These are phyloP conservation scores for Chamaetylas fuelleborni DNA, from an alignment of 2,113 vertebrate genomes.

Conservation along the genomic window DNA sequence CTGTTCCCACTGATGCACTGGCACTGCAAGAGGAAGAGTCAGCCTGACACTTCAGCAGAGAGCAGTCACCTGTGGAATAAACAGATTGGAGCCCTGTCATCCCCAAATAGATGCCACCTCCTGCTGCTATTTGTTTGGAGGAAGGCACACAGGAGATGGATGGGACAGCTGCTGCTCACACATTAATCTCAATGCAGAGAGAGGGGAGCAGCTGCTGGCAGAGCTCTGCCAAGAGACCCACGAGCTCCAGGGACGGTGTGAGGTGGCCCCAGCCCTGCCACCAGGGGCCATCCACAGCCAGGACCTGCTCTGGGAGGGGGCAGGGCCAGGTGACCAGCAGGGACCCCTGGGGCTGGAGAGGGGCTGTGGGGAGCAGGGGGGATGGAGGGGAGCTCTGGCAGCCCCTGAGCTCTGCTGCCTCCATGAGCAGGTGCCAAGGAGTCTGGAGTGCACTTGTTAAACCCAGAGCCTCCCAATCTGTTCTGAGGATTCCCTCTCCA, in stretches of 20 bases:
- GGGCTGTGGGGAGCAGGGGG: too few relatives aligned
- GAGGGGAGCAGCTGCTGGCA: not conserved
- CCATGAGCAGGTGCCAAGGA: accelerated
- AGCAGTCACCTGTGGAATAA: not conserved
- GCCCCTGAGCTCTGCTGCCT: not conserved
- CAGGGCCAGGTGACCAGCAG: too few relatives aligned
- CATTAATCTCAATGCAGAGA: not conserved
- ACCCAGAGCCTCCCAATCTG: not conserved
- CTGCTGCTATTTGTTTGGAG: not conserved
- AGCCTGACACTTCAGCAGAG: not conserved
- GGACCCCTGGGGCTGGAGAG: not conserved
- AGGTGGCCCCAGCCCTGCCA: too few relatives aligned
- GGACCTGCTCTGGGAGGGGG: too few relatives aligned
- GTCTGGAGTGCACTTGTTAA: not conserved
- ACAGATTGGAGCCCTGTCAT: not conserved
- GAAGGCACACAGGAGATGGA: constrained; percentile 12
- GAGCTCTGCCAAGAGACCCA: not conserved
- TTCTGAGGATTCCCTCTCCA: not conserved
- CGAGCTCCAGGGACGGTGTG: too few relatives aligned
- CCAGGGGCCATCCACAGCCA: too few relatives aligned
- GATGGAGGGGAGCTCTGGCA: too few relatives aligned
- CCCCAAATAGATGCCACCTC: not conserved
- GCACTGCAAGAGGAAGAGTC: not conserved
- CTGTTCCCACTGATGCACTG: accelerated
- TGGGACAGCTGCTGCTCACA: not conserved